phyloP scores from a whole-genome alignment of 2,888 invertebrate genomes.

The Acholoe squamosa region DNA sequence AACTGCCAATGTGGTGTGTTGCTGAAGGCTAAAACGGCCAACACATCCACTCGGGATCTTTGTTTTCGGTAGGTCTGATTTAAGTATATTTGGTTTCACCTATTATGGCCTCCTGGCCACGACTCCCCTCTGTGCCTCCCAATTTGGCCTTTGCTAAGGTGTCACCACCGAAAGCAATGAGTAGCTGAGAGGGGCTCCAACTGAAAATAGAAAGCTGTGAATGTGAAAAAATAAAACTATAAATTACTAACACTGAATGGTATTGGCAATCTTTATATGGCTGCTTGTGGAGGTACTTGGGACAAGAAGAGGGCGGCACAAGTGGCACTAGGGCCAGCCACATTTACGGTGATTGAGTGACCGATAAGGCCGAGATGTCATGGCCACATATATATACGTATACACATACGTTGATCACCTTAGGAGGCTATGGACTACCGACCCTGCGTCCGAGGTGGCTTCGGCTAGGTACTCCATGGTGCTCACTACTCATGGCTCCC shows the following conservation, averaged over 20 bases:
- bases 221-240: too few relatives aligned
- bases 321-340: neutral
- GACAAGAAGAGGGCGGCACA: neutral
- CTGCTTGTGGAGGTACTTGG: neutral
- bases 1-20: too few relatives aligned
- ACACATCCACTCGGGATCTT: too few relatives aligned
- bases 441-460: neutral
- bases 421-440: neutral
- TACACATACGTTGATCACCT: neutral
- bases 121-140: too few relatives aligned
- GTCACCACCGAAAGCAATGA: too few relatives aligned
- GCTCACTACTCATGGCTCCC: neutral
- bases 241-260: neutral
- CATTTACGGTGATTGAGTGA: constrained; percentile 2
- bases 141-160: too few relatives aligned
- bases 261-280: neutral
- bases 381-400: neutral
- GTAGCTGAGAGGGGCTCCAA: too few relatives aligned
- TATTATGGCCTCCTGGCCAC: too few relatives aligned
- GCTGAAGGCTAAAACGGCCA: too few relatives aligned
- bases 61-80: too few relatives aligned
- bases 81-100: too few relatives aligned
- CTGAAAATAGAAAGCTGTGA: too few relatives aligned
- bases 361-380: neutral
- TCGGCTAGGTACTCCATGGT: neutral